phyloP scores from a whole-genome alignment of 2,113 vertebrate genomes.

The Erpornis zantholeuca region DNA sequence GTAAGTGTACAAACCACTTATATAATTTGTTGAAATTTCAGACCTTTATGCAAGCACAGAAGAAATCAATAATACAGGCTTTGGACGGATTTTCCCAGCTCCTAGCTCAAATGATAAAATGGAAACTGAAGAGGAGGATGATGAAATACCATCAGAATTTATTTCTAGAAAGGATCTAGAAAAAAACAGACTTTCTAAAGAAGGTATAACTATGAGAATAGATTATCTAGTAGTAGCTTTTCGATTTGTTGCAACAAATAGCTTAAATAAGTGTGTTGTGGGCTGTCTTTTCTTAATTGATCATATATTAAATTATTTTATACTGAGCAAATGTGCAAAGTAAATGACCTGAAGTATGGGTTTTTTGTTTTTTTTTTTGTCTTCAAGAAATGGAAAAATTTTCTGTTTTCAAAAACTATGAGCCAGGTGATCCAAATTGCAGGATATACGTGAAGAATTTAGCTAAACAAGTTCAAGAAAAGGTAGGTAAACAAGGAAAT shows the following conservation, averaged over 20 bases:
- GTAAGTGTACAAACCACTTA: background rate
- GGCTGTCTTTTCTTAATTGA: background rate
- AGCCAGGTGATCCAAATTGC: conserved; percentile 94
- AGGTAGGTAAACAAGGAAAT: conserved; percentile 72
- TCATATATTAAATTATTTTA: background rate
- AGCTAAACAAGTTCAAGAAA: conserved; percentile 93
- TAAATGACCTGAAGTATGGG: background rate
- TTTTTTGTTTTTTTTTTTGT: conserved; percentile 35
- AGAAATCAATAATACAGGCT: conserved; percentile 76
- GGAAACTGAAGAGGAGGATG: conserved; percentile 79
- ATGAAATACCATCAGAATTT: conserved; percentile 84
- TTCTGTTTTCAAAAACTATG: conserved; percentile 95
- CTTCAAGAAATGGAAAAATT: conserved; percentile 90
- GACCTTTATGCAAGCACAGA: conserved; percentile 27
- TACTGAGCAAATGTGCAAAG: background rate
- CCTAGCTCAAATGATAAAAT: conserved; percentile 72
- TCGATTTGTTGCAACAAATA: background rate
- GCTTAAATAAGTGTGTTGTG: background rate
- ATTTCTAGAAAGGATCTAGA: conserved; percentile 92
- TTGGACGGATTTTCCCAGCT: conserved; percentile 92
- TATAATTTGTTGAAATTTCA: conserved; percentile 17
- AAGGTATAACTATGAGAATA: conserved; percentile 76
- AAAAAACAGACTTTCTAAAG: conserved; percentile 87
- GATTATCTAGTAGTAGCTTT: background rate
- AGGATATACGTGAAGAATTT: conserved; percentile 98